Evolutionary conservation across 2,113 vertebrate genomes (phyloP), one percentile per base, ranked within the genome.

Genomic region (Eptesicus fuscus): DNA sequence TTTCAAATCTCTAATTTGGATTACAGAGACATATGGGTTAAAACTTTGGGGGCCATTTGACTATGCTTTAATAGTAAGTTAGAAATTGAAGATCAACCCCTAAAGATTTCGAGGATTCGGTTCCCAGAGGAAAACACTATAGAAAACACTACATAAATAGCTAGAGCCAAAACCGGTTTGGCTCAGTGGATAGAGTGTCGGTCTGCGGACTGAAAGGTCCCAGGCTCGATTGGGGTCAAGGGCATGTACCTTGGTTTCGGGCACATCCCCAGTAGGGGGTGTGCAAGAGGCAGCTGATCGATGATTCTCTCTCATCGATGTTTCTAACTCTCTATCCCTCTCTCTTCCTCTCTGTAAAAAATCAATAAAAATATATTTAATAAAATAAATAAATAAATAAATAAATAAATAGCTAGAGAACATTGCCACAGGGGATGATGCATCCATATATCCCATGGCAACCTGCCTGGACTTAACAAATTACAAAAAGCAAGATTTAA

Each of bases 61-160:
- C 95, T 92, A 71, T 86, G 95, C 74, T 97, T 88, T 97, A 98
- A 98, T 97, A 87, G 96, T 97, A 98, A 97, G 93, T 91, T 95
- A 96, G 96, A 97, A 98, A 98, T 25, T 95, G 97, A 97, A 96
- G 93, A 78, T 90, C 92, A 96, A 95, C 83, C 96, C 95, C 94
- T 88, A 51, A 79, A 70, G 69, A 96, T 97, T 98, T 98, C 90
- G 86, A 98, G 96, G 97, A 98, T 97, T 95, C 92, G 47, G 96
- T 94, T 97, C 85, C 87, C 95, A 91, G 93, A 95, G 93, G 96
- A 96, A 87, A 96, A 95, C 96, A 93, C 89, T 65, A 0, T 47
- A 25, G 96, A 95, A 88, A 96, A 96, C 96, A 94, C 93, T 56
- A 0, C 49, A 32, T 90, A 97, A 97, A 90, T 89, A 92, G 88